Conservation (phyloP, 2,888 invertebrate species). For the Melieria omissa region DNA sequence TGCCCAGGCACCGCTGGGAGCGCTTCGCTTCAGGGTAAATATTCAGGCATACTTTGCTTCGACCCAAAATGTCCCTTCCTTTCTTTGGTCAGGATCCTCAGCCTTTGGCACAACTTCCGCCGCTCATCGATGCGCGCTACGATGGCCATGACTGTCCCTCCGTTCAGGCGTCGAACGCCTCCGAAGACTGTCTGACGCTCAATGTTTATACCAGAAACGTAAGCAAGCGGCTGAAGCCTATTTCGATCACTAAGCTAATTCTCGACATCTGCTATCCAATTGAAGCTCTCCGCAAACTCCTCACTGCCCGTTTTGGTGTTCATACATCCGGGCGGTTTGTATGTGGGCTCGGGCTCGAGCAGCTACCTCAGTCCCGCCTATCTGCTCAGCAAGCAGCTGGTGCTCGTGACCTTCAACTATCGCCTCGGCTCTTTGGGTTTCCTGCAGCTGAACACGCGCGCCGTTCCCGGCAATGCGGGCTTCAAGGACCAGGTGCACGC, state of each 20-base stretch:
- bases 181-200: constrained; percentile 70
- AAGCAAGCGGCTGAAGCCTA: background rate
- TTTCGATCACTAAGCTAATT: background rate
- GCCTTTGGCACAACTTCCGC: constrained; percentile 44
- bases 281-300: constrained; percentile 31
- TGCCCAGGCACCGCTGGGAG: constrained; percentile 65
- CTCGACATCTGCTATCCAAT: background rate
- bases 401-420: constrained; percentile 73
- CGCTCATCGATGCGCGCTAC: constrained; percentile 63
- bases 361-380: constrained; percentile 70
- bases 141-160: constrained; percentile 70
- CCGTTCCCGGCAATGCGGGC: constrained; percentile 71
- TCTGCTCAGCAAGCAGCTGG: constrained; percentile 71
- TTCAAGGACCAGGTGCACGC: constrained; percentile 71
- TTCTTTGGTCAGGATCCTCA: constrained; percentile 66
- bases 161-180: constrained; percentile 55
- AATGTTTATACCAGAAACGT: constrained; percentile 68
- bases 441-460: constrained; percentile 68
- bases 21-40: constrained; percentile 49
- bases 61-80: background rate
- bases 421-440: constrained; percentile 70
- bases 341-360: constrained; percentile 65
- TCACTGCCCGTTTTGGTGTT: constrained; percentile 71
- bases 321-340: constrained; percentile 75
- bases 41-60: too few relatives aligned